Base-by-base conservation (phyloP, 2,888 invertebrate species). In the Diadegma fenestrale region DNA sequence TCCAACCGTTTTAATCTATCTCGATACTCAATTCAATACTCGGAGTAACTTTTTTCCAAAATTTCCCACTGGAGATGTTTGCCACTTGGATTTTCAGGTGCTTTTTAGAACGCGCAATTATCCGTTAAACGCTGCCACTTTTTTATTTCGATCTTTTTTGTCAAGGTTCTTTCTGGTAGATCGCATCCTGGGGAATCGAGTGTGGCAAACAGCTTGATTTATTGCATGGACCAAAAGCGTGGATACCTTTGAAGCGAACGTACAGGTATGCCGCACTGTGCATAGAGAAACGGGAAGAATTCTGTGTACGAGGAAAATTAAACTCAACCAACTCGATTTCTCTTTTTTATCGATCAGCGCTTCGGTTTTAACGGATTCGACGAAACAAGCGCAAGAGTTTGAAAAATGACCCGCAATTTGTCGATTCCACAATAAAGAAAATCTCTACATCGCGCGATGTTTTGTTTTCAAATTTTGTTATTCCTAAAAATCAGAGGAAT, bases 201-300 rank as follows among this genome's bases (percentile, higher is more conserved):
- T 68, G 71, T 33, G 63, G 68, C 73, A 26, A 72, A n/a, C 33
- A 19, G 43, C 68, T 77, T 71, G 77, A 81, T 81, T 78, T 78
- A 84, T 84, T 54, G 68, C 51, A 37, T 43, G 8, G 17, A 69
- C 61, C 63, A 26, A 81, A 81, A 81, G 69, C 61, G 75, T 26
- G 64, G 75, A 84, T 79, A 66, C 84, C 51, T 84, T 82, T 69
- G 51, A 64, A 73, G 26, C 41, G 41, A 68, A 30, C 43, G 22
- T 41, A 64, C 30, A 64, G 48, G 61, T 63, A 61, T 61, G 69
- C 37, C 33, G 4, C 2, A 14, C 8, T 22, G 22, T 22, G 12
- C 30, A 51, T 14, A 33, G 3, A n/a, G 22, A 22, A 41, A 26
- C 30, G 17, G 8, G 17, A 64, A 64, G 43, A 41, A 7, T 26